Conservation (phyloP, 2,888 invertebrate genomes). For the Nymphalis urticae region DNA sequence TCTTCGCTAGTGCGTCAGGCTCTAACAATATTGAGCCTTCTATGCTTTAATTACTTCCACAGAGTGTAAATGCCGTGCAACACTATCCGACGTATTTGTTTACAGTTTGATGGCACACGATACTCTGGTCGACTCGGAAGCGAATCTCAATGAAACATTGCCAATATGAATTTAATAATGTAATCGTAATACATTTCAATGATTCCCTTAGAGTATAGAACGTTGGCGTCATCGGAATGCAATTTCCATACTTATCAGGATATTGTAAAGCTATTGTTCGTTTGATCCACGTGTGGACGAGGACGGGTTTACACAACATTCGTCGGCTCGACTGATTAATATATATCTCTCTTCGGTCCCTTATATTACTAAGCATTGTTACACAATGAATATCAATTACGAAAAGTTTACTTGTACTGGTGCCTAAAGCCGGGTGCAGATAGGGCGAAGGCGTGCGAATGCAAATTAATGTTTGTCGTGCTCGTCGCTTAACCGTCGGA, state of each 20-base stretch:
- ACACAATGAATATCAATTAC: slow-evolving; percentile 64
- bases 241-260: slow-evolving; percentile 31
- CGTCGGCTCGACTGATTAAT: slow-evolving; percentile 55
- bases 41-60: background rate
- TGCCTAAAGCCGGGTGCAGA: slow-evolving; percentile 3
- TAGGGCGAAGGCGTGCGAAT: slow-evolving; percentile 7
- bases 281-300: slow-evolving; percentile 39
- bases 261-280: slow-evolving; percentile 34
- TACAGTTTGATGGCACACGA: background rate
- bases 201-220: background rate
- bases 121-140: background rate
- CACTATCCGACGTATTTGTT: background rate
- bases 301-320: slow-evolving; percentile 43
- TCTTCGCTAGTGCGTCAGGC: background rate
- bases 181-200: background rate
- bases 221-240: slow-evolving; percentile 27
- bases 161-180: background rate
- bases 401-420: slow-evolving; percentile 41
- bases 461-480: slow-evolving; percentile 11
- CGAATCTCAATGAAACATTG: background rate
- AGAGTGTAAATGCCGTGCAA: background rate
- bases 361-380: slow-evolving; percentile 51
- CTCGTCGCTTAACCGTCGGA: slow-evolving; percentile 1
- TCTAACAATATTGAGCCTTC: slow-evolving; percentile 1
- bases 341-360: slow-evolving; percentile 57